Percentiles rank a stretch among this genome's conserved stretches.
These are phyloP conservation scores for Syritta pipiens DNA, from an alignment of 2,888 invertebrate genomes.

Conservation along the genomic window DNA sequence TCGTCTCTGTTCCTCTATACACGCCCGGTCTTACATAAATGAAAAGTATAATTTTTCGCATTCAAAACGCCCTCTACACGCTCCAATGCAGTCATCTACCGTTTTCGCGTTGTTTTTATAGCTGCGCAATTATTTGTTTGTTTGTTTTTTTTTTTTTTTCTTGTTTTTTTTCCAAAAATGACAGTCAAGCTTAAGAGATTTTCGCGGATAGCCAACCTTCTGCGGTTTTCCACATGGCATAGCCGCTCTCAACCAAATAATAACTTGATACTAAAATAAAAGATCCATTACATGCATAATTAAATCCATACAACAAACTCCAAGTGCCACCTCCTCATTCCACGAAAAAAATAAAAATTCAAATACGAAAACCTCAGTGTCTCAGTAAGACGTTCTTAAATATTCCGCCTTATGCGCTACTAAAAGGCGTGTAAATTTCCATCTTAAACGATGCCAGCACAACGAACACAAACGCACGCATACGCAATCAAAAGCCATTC, in stretches of 20 bases:
- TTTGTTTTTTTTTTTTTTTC: neutral
- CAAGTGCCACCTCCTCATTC: neutral
- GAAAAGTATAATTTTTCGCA: neutral
- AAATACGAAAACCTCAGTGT: neutral
- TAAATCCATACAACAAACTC: slow-evolving; percentile 3
- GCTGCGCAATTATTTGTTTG: neutral
- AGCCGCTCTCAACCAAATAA: slow-evolving; percentile 13
- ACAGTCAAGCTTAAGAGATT: neutral
- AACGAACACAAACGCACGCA: slow-evolving; percentile 17
- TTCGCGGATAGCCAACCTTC: neutral
- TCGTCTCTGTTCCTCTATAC: too few species aligned
- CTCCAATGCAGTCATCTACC: slow-evolving; percentile 1
- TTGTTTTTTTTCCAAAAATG: too few species aligned
- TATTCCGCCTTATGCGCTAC: slow-evolving; percentile 17
- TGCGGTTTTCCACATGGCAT: slow-evolving; percentile 8
- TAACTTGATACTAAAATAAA: slow-evolving; percentile 24
- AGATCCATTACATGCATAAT: slow-evolving; percentile 37
- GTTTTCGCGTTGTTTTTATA: slow-evolving; percentile 2
- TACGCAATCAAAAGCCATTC: slow-evolving; percentile 18
- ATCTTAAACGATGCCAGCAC: slow-evolving; percentile 25
- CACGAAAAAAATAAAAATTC: neutral
- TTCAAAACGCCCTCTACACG: neutral
- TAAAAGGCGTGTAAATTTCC: slow-evolving; percentile 33
- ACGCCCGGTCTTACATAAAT: neutral
- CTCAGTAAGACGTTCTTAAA: slow-evolving; percentile 18